Evolutionary conservation across 2,797 vertebrate genomes (phyloP).

Genomic region (Odontamblyopus rebecca): DNA sequence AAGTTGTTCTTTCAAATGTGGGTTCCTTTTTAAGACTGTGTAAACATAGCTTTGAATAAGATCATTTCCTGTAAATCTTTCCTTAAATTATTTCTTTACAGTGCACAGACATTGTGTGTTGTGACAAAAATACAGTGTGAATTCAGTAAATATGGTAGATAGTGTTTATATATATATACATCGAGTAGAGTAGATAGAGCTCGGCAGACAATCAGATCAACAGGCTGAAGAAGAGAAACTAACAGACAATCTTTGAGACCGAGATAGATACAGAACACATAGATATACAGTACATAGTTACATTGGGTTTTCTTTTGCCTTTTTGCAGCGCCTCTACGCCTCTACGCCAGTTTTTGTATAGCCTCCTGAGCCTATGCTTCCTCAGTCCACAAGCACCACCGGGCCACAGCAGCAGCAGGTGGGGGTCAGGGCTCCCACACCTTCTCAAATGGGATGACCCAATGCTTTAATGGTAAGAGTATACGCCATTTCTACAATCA

Average conservation of each 20-base stretch:
- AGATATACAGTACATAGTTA: slow-evolving; percentile 76
- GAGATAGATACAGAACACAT: slow-evolving; percentile 73
- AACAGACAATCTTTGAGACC: slow-evolving; percentile 74
- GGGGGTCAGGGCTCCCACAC: slow-evolving; percentile 15
- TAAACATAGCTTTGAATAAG: slow-evolving; percentile 80
- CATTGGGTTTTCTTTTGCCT: slow-evolving; percentile 55
- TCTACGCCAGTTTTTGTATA: slow-evolving; percentile 43
- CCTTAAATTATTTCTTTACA: slow-evolving; percentile 81
- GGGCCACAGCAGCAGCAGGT: slow-evolving; percentile 14
- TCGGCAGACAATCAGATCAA: slow-evolving; percentile 76
- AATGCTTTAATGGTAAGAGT: not conserved
- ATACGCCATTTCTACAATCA: not conserved
- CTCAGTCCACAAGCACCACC: slow-evolving; percentile 29
- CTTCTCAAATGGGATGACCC: not conserved
- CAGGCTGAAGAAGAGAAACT: slow-evolving; percentile 73
- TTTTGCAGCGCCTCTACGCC: slow-evolving; percentile 43
- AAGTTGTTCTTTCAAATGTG: slow-evolving; percentile 68
- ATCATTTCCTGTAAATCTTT: slow-evolving; percentile 80
- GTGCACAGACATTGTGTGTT: slow-evolving; percentile 78
- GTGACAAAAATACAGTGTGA: slow-evolving; percentile 80
- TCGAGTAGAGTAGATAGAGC: slow-evolving; percentile 72
- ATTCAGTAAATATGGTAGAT: slow-evolving; percentile 74
- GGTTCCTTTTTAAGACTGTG: slow-evolving; percentile 74
- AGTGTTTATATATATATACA: slow-evolving; percentile 76
- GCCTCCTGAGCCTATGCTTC: slow-evolving; percentile 26